A percentile compares a stretch with the other conserved stretches of the same genome.
These are phyloP conservation scores for Hiodon tergisus DNA, from an alignment of 2,113 vertebrate species.

Conservation along the genomic window DNA sequence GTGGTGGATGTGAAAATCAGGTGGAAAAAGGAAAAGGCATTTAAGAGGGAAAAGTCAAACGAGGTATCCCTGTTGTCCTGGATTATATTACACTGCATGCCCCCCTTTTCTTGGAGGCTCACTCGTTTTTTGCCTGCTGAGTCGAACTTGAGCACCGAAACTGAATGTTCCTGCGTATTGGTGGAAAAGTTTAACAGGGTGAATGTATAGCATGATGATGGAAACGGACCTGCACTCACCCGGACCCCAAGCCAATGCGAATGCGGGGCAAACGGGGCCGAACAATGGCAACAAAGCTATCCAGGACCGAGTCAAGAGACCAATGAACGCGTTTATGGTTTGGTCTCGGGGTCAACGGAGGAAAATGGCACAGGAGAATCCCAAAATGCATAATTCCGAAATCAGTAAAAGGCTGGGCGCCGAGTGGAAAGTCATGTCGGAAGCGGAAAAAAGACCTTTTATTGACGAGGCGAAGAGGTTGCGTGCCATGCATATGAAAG, in stretches of 20 bases:
- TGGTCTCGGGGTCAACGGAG: slow-evolving; percentile 23
- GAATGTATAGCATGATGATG: slow-evolving; percentile 99
- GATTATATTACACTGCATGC: slow-evolving; percentile 38
- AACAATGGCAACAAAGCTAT: slow-evolving; percentile 79
- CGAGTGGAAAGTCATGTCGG: slow-evolving; percentile 23
- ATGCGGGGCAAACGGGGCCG: slow-evolving; percentile 81
- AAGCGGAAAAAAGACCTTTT: slow-evolving; percentile 22
- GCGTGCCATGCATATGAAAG: slow-evolving; percentile 24
- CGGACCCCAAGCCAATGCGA: slow-evolving; percentile 82
- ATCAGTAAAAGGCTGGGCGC: slow-evolving; percentile 25
- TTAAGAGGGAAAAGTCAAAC: slow-evolving; percentile 38
- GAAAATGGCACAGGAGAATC: slow-evolving; percentile 26
- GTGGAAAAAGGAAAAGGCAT: slow-evolving; percentile 46
- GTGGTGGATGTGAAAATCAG: slow-evolving; percentile 63
- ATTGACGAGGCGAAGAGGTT: slow-evolving; percentile 23
- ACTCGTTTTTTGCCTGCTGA: slow-evolving; percentile 42
- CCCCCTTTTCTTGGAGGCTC: slow-evolving; percentile 18
- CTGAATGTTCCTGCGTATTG: slow-evolving; percentile 60
- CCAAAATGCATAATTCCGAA: slow-evolving; percentile 27
- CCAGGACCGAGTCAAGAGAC: slow-evolving; percentile 47
- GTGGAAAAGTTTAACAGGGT: slow-evolving; percentile 73
- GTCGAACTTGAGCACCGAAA: slow-evolving; percentile 42
- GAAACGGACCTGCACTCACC: slow-evolving; percentile 97
- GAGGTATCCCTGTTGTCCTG: slow-evolving; percentile 37
- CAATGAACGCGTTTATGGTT: slow-evolving; percentile 28